phyloP scores from a whole-genome alignment of 2,888 invertebrate species.

The Nemoura dubitans region DNA sequence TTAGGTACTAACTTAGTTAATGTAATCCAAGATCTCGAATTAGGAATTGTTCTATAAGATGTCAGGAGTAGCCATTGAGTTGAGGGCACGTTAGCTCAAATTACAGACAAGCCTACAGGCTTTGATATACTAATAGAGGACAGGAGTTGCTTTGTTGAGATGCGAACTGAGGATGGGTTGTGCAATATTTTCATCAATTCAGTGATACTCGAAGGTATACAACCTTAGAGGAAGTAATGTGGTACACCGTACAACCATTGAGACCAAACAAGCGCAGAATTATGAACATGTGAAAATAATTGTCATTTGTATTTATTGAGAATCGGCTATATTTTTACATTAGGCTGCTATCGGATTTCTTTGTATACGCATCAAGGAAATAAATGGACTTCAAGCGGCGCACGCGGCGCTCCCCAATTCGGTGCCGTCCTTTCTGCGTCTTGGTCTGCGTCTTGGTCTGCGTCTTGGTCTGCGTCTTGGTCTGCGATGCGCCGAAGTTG shows the following conservation, averaged over 20 bases:
- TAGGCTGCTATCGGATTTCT: neutral
- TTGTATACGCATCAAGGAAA: neutral
- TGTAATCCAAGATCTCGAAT: neutral
- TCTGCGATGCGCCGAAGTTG: neutral
- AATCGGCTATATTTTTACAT: neutral
- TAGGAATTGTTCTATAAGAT: neutral
- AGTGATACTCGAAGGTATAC: neutral
- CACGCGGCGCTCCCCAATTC: neutral
- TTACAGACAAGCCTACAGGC: neutral
- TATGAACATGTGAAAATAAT: neutral
- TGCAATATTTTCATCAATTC: neutral
- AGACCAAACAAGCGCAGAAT: neutral
- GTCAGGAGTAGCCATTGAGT: neutral
- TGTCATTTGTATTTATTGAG: neutral
- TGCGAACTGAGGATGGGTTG: neutral
- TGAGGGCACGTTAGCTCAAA: neutral
- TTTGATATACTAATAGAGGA: too few species aligned
- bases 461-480: neutral
- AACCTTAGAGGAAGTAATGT: too few species aligned
- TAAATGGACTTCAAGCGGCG: neutral
- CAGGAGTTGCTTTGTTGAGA: neutral
- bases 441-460: neutral
- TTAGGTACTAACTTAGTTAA: neutral
- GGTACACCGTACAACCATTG: too few species aligned
- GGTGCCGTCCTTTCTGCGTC: neutral